phyloP scores from a whole-genome alignment of 2,888 invertebrate species.

The Microplitis manilae region DNA sequence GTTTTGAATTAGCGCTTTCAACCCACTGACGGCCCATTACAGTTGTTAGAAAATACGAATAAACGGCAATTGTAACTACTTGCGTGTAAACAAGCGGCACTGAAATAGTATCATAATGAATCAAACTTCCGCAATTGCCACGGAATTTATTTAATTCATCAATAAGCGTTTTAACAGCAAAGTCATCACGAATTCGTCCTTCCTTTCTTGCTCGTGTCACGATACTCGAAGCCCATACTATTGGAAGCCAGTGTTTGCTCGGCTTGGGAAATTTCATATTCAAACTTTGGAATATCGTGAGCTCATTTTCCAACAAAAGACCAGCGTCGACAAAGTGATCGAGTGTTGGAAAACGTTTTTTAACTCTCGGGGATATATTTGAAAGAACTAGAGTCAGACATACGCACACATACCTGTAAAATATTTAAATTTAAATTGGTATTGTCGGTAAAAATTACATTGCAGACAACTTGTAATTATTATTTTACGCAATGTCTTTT shows the following conservation, averaged over 20 bases:
- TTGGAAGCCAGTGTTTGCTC: slow-evolving; percentile 92
- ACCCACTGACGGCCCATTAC: slow-evolving; percentile 93
- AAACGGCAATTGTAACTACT: slow-evolving; percentile 93
- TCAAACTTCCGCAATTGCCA: slow-evolving; percentile 72
- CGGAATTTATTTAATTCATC: slow-evolving; percentile 77
- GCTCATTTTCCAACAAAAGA: slow-evolving; percentile 86
- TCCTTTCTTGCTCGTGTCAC: slow-evolving; percentile 92
- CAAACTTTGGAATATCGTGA: slow-evolving; percentile 83
- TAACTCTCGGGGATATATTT: slow-evolving; percentile 89
- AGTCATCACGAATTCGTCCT: slow-evolving; percentile 90
- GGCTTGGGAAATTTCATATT: slow-evolving; percentile 87
- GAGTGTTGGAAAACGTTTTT: slow-evolving; percentile 89
- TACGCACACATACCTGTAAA: slow-evolving; percentile 77
- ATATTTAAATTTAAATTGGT: not conserved
- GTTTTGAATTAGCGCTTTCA: slow-evolving; percentile 69
- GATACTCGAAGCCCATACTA: slow-evolving; percentile 93
- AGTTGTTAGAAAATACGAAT: slow-evolving; percentile 91
- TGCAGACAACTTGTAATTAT: not conserved
- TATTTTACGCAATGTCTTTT: not conserved
- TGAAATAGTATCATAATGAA: slow-evolving; percentile 74
- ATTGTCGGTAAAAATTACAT: slow-evolving; percentile 12
- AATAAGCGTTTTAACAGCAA: slow-evolving; percentile 90
- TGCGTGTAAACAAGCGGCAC: slow-evolving; percentile 75
- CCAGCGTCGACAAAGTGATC: slow-evolving; percentile 90
- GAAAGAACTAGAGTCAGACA: slow-evolving; percentile 90